phyloP scores from a whole-genome alignment of 2,888 invertebrate species.

The Glyphotaelius pellucidus region DNA sequence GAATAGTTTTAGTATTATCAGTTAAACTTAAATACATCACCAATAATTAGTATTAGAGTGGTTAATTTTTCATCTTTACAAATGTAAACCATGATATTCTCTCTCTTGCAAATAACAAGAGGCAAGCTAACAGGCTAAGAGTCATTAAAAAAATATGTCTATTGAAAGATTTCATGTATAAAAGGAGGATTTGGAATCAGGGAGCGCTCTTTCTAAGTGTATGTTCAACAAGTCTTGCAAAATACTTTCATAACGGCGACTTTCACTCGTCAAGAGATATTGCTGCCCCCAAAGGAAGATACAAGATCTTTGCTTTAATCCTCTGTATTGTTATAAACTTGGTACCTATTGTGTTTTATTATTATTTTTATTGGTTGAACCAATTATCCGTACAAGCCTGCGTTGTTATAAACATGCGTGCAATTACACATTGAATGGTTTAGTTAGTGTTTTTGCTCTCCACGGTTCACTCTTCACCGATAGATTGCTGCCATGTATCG shows the following conservation, averaged over 20 bases:
- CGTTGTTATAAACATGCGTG: neutral
- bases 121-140: neutral
- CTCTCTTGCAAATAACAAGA: neutral
- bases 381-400: neutral
- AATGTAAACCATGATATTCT: neutral
- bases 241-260: neutral
- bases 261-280: neutral
- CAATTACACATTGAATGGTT: neutral
- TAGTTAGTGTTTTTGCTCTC: neutral
- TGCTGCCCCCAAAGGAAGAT: neutral
- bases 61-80: neutral
- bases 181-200: neutral
- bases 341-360: neutral
- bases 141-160: neutral
- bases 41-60: neutral
- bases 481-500: constrained; percentile 53
- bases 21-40: constrained; percentile 2
- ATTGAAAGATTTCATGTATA: neutral
- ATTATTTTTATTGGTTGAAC: neutral
- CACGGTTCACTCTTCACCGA: constrained; percentile 24
- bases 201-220: neutral
- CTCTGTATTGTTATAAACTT: neutral
- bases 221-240: neutral
- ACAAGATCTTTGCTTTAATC: neutral
- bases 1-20: constrained; percentile 9